Percentiles rank a stretch among this genome's conserved stretches.
phyloP scores from a whole-genome alignment of 2,888 invertebrate genomes.

The Phalangium opilio region DNA sequence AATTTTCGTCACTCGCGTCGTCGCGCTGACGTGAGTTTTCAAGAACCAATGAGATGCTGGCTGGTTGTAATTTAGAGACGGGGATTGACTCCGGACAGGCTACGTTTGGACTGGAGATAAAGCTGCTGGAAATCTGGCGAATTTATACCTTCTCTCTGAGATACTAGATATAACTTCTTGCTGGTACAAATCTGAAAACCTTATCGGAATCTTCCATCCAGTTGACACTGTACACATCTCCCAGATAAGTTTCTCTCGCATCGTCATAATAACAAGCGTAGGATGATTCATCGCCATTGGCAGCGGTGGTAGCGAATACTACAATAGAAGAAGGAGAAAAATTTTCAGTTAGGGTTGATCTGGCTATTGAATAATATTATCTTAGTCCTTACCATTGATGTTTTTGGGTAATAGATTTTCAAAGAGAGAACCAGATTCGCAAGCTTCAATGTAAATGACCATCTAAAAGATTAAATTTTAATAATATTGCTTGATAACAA shows the following conservation, averaged over 20 bases:
- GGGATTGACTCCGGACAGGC: too few relatives aligned
- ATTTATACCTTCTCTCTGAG: not conserved
- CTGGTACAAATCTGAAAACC: slow-evolving; percentile 5
- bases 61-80: too few relatives aligned
- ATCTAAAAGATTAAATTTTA: slow-evolving; percentile 32
- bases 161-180: too few relatives aligned
- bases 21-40: too few relatives aligned
- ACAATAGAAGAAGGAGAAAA: too few relatives aligned
- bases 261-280: slow-evolving; percentile 43
- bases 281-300: slow-evolving; percentile 41
- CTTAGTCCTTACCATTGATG: slow-evolving; percentile 35
- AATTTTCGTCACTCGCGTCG: too few relatives aligned
- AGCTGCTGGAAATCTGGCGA: not conserved
- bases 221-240: slow-evolving; percentile 44
- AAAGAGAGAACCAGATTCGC: slow-evolving; percentile 47
- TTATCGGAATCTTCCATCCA: slow-evolving; percentile 40
- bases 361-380: too few relatives aligned
- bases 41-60: too few relatives aligned
- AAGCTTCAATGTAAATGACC: slow-evolving; percentile 45
- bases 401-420: slow-evolving; percentile 35
- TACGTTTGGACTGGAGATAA: too few relatives aligned
- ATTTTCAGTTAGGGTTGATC: not conserved
- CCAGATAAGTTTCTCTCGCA: slow-evolving; percentile 37
- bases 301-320: slow-evolving; percentile 45
- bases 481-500: slow-evolving; percentile 1